A percentile compares a stretch with the other conserved stretches of the same genome.
Evolutionary conservation across 1,140 invertebrate species (phyloP).

Genomic region (Zaprionus gabonicus): DNA sequence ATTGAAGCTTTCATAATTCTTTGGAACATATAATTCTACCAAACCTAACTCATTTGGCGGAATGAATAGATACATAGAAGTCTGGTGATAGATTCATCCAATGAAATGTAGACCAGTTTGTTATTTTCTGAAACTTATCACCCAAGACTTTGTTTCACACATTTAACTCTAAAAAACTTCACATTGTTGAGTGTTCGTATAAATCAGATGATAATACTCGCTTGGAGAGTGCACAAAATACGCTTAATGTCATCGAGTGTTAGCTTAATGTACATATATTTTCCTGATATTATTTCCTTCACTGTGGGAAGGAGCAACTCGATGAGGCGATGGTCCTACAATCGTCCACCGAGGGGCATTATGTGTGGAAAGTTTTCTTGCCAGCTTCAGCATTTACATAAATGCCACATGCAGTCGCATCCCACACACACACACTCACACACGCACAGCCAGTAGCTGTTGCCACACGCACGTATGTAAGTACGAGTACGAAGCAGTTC

Average conservation of each 20-base stretch:
- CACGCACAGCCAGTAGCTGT: background rate
- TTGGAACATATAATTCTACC: too few relatives aligned
- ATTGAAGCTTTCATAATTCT: too few relatives aligned
- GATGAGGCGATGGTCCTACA: background rate
- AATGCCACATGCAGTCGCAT: constrained; percentile 27
- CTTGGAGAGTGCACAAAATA: background rate
- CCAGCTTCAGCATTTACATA: constrained; percentile 17
- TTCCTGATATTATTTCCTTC: background rate
- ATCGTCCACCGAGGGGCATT: constrained; percentile 3
- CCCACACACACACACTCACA: constrained; percentile 4
- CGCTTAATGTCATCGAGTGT: background rate
- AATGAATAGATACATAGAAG: too few relatives aligned
- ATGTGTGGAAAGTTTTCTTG: constrained; percentile 24
- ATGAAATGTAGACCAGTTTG: too few relatives aligned
- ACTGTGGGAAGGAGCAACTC: background rate
- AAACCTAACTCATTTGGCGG: too few relatives aligned
- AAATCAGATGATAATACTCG: constrained; percentile 1
- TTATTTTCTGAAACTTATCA: too few relatives aligned
- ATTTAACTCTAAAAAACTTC: too few relatives aligned
- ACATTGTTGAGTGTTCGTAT: background rate
- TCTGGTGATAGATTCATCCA: too few relatives aligned
- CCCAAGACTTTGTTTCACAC: too few relatives aligned
- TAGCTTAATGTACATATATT: constrained; percentile 12
- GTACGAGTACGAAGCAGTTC: background rate
- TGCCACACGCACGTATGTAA: background rate